A percentile compares a stretch with the other conserved stretches of the same genome.
These are phyloP conservation scores for Pampusana beccarii DNA, from an alignment of 2,113 vertebrate genomes.

Conservation along the genomic window DNA sequence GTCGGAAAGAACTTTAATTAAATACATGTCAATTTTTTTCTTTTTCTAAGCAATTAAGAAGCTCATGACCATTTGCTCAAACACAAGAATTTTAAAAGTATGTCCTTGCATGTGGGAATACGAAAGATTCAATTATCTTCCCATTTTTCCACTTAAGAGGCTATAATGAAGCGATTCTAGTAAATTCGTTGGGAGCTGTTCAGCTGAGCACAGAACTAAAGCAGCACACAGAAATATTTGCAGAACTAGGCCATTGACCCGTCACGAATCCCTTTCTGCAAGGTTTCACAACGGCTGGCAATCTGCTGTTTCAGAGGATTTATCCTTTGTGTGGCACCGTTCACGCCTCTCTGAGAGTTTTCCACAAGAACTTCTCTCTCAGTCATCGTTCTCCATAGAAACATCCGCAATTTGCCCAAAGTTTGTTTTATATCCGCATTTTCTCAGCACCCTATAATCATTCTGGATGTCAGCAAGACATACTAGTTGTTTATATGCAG, in stretches of 20 bases:
- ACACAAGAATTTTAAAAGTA: neutral
- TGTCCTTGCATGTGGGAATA: accelerated
- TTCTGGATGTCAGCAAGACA: neutral
- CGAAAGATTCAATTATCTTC: too few species aligned
- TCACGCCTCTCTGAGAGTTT: accelerated
- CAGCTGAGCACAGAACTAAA: neutral
- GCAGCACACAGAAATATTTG: neutral
- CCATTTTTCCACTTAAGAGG: neutral
- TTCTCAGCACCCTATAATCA: neutral
- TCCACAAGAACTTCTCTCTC: neutral
- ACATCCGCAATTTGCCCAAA: accelerated
- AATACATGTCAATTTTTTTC: neutral
- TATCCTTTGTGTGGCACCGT: accelerated
- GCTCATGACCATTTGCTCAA: neutral
- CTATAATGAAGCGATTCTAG: accelerated
- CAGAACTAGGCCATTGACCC: neutral
- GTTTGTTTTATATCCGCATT: neutral
- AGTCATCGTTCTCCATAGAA: accelerated
- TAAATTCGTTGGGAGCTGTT: neutral
- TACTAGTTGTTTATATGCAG: neutral
- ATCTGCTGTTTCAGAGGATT: neutral
- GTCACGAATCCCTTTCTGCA: neutral
- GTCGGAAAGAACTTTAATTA: neutral
- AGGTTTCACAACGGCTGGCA: neutral
- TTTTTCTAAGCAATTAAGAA: neutral